phyloP scores from a whole-genome alignment of 2,113 vertebrate genomes.

The Rhinopomastus cyanomelas region DNA sequence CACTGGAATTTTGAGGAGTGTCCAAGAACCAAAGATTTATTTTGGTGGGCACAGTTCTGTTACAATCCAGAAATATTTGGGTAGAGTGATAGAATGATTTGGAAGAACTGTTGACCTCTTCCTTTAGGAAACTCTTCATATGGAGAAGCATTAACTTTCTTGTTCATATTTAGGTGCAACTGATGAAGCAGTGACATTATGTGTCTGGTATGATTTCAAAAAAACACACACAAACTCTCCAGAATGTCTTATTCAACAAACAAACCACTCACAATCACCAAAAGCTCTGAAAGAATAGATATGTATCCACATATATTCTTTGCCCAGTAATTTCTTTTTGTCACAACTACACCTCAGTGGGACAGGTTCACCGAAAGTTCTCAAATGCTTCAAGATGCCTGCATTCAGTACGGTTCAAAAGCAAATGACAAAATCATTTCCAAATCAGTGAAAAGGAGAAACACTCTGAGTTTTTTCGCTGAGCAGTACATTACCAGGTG shows the following conservation, averaged over 20 bases:
- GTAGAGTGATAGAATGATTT: not conserved
- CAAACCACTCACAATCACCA: not conserved
- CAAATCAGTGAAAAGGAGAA: not conserved
- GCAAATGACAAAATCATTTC: not conserved
- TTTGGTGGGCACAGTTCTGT: not conserved
- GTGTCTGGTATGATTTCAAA: not conserved
- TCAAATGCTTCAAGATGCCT: not conserved
- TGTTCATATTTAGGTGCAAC: not conserved
- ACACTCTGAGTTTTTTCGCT: not conserved
- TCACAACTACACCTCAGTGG: not conserved
- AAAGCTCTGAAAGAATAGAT: not conserved
- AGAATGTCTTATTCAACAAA: not conserved
- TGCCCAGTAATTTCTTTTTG: not conserved
- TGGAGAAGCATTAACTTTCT: not conserved
- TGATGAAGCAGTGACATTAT: not conserved
- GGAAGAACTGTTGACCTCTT: not conserved
- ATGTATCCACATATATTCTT: no score
- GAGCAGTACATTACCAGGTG: constrained; percentile 6
- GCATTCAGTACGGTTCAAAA: not conserved
- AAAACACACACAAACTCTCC: not conserved
- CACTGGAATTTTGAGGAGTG: not conserved
- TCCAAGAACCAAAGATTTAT: not conserved
- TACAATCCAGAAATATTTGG: not conserved
- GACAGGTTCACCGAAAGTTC: not conserved
- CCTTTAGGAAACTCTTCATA: not conserved